A percentile compares a stretch with the other conserved stretches of the same genome.
Evolutionary conservation across 2,888 invertebrate genomes (phyloP).

Genomic region (Aleiodes testaceus): DNA sequence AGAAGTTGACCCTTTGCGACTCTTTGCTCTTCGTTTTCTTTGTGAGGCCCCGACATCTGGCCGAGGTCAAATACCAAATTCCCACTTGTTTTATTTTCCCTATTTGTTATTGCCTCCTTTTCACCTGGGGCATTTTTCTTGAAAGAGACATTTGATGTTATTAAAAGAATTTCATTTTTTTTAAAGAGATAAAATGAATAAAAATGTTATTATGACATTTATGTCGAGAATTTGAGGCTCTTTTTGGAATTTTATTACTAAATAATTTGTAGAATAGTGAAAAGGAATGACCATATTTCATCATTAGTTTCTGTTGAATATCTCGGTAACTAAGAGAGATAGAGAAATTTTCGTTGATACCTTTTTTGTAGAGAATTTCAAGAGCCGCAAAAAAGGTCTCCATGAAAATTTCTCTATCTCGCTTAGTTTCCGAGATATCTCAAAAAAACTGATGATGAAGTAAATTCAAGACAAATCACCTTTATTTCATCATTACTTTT

Average conservation of each 20-base stretch:
- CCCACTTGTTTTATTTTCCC: conserved; percentile 20
- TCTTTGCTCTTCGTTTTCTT: conserved; percentile 37
- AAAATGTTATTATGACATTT: conserved; percentile 23
- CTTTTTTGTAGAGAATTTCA: no score
- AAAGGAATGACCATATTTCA: no score
- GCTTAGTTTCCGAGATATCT: no score
- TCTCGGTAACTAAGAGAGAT: no score
- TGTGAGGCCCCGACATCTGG: conserved; percentile 36
- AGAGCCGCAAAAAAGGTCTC: no score
- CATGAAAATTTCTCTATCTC: no score
- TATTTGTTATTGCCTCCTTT: conserved; percentile 5
- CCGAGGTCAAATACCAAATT: conserved; percentile 38
- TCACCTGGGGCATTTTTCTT: background rate
- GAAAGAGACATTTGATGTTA: conserved; percentile 20
- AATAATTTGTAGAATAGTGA: background rate
- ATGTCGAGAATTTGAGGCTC: conserved; percentile 10
- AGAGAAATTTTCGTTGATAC: no score
- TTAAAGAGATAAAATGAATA: conserved; percentile 12
- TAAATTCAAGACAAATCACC: no score
- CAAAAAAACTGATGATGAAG: no score
- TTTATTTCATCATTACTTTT: no score
- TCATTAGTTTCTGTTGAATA: no score
- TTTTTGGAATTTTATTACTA: conserved; percentile 1
- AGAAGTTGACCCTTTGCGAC: conserved; percentile 42
- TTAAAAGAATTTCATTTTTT: conserved; percentile 1